phyloP scores from a whole-genome alignment of 1,140 invertebrate species.

The Drosophila cardini region DNA sequence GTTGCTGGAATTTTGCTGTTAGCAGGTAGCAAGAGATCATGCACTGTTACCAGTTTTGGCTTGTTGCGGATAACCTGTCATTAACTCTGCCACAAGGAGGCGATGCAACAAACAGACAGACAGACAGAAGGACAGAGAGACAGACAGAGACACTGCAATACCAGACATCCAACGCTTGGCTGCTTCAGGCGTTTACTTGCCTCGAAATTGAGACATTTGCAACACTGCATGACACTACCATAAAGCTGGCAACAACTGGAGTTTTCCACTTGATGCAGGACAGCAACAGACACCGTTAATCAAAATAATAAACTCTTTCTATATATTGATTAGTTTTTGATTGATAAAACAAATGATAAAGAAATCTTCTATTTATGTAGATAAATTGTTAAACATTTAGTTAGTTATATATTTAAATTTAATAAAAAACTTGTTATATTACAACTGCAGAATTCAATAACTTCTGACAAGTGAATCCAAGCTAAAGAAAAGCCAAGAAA shows the following conservation, averaged over 20 bases:
- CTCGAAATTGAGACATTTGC: constrained; percentile 74
- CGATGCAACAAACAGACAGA: constrained; percentile 37
- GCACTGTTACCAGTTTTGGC: constrained; percentile 67
- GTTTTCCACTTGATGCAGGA: not conserved
- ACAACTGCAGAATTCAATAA: not conserved
- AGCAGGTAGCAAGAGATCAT: constrained; percentile 74
- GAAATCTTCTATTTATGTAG: no score
- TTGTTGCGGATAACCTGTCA: constrained; percentile 79
- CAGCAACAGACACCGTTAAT: constrained; percentile 5
- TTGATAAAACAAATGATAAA: no score
- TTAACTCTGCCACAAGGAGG: constrained; percentile 56
- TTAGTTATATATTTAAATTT: no score
- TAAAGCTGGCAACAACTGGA: not conserved
- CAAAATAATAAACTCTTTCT: no score
- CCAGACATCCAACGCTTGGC: constrained; percentile 32
- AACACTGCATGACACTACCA: constrained; percentile 25
- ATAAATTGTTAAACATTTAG: no score
- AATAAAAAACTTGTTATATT: no score
- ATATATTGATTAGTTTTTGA: no score
- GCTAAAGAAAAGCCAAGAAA: not conserved
- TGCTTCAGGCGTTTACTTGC: constrained; percentile 50
- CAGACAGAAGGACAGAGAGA: constrained; percentile 15
- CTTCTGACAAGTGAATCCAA: not conserved
- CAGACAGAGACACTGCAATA: constrained; percentile 28
- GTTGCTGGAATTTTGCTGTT: constrained; percentile 41